Evolutionary conservation across 2,888 invertebrate genomes (phyloP).

Genomic region (Acleris sparsana): DNA sequence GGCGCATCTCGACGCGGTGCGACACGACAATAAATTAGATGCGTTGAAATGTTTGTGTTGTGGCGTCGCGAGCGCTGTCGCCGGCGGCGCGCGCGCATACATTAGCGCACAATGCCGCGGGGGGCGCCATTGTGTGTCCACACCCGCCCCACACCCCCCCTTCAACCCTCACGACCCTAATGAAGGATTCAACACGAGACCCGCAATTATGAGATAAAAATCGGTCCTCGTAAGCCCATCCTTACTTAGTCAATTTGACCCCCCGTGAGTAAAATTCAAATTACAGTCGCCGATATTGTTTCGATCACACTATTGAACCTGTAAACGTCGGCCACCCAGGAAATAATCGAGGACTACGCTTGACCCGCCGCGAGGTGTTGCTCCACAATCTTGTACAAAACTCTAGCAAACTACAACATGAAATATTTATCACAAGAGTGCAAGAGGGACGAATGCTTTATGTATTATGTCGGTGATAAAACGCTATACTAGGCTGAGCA

Average conservation of each 20-base stretch:
- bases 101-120: slow-evolving; percentile 62
- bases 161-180: slow-evolving; percentile 57
- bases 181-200: slow-evolving; percentile 71
- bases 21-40: slow-evolving; percentile 78
- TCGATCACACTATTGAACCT: slow-evolving; percentile 16
- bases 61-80: slow-evolving; percentile 67
- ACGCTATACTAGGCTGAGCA: too few relatives aligned
- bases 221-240: slow-evolving; percentile 57
- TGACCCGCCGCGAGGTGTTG: neutral
- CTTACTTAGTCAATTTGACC: slow-evolving; percentile 33
- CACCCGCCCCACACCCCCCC: slow-evolving; percentile 41
- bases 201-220: slow-evolving; percentile 77
- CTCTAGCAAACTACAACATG: too few relatives aligned
- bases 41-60: slow-evolving; percentile 82
- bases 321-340: slow-evolving; percentile 26
- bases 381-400: neutral
- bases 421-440: too few relatives aligned
- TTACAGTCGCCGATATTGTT: slow-evolving; percentile 17
- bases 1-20: slow-evolving; percentile 52
- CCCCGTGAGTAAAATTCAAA: slow-evolving; percentile 15
- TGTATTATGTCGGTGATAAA: too few relatives aligned
- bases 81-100: slow-evolving; percentile 67
- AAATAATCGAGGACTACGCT: slow-evolving; percentile 7
- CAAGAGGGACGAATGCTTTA: too few relatives aligned
- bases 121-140: slow-evolving; percentile 42